Evolutionary conservation across 2,888 invertebrate species (phyloP).

Genomic region (Melinaea menophilus): DNA sequence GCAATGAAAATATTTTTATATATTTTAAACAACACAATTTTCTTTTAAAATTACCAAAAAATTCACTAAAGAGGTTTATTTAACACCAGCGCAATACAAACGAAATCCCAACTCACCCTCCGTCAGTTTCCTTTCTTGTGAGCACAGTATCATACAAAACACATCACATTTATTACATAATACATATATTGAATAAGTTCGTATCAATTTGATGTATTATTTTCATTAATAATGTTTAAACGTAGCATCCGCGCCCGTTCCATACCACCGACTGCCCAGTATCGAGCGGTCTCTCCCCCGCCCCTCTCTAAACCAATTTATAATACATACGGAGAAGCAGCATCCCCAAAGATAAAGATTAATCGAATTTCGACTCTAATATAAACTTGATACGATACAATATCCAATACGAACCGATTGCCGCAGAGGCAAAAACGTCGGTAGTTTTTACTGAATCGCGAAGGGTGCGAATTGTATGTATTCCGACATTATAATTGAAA

Average conservation of each 20-base stretch:
- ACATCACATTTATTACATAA: conserved; percentile 31
- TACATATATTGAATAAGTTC: conserved; percentile 31
- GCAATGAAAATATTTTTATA: too few relatives aligned
- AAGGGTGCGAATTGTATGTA: conserved; percentile 73
- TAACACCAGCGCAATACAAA: not conserved
- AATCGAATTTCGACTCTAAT: conserved; percentile 43
- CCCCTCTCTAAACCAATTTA: conserved; percentile 76
- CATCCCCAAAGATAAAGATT: conserved; percentile 57
- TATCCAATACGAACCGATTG: conserved; percentile 45
- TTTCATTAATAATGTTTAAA: conserved; percentile 41
- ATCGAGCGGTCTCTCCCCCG: conserved; percentile 72
- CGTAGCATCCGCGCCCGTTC: conserved; percentile 46
- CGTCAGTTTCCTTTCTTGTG: conserved; percentile 29
- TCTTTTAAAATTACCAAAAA: too few relatives aligned
- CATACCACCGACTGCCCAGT: conserved; percentile 65
- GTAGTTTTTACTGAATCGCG: conserved; percentile 66
- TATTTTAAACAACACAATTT: too few relatives aligned
- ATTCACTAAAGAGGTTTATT: not conserved
- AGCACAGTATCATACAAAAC: conserved; percentile 30
- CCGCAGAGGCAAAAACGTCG: conserved; percentile 74
- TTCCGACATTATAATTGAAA: conserved; percentile 62
- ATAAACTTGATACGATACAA: conserved; percentile 27
- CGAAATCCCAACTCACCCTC: conserved; percentile 36
- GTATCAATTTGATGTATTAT: conserved; percentile 30
- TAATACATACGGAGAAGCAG: conserved; percentile 78